phyloP scores from a whole-genome alignment of 30 jellyfish, hydroid and myxozoan species.

The Haliclystus octoradiatus region DNA sequence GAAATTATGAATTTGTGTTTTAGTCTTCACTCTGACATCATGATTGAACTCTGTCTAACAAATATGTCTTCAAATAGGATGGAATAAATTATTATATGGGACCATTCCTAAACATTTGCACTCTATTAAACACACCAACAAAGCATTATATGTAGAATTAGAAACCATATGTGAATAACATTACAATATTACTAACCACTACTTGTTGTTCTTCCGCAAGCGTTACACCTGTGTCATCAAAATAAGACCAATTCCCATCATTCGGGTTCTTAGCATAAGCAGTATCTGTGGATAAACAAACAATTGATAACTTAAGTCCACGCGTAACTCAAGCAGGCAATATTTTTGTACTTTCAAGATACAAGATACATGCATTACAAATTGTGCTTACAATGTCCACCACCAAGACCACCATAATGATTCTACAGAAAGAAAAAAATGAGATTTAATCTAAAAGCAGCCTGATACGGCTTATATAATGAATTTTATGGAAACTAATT shows the following conservation, averaged over 20 bases:
- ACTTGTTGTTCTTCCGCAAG: constrained; percentile 52
- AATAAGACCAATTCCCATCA: constrained; percentile 93
- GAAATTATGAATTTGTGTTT: too few species aligned
- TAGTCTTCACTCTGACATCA: too few species aligned
- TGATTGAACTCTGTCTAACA: too few species aligned
- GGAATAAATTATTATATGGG: too few species aligned
- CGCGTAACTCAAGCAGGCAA: neutral
- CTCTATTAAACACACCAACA: too few species aligned
- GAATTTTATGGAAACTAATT: too few species aligned
- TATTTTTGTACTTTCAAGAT: neutral
- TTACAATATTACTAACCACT: too few species aligned
- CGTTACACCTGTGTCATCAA: constrained; percentile 80
- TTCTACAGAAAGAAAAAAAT: constrained; percentile 37
- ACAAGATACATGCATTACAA: neutral
- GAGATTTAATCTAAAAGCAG: neutral
- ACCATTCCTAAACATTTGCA: too few species aligned
- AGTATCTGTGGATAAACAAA: constrained; percentile 52
- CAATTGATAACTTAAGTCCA: neutral
- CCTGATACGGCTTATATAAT: too few species aligned
- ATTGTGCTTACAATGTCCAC: constrained; percentile 84
- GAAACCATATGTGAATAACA: too few species aligned
- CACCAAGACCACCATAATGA: constrained; percentile 98
- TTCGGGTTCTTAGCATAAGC: constrained; percentile 67
- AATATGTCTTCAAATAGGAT: too few species aligned
- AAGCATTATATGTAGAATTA: too few species aligned